phyloP scores from a whole-genome alignment of 2,113 vertebrate species.

The Indri indri region DNA sequence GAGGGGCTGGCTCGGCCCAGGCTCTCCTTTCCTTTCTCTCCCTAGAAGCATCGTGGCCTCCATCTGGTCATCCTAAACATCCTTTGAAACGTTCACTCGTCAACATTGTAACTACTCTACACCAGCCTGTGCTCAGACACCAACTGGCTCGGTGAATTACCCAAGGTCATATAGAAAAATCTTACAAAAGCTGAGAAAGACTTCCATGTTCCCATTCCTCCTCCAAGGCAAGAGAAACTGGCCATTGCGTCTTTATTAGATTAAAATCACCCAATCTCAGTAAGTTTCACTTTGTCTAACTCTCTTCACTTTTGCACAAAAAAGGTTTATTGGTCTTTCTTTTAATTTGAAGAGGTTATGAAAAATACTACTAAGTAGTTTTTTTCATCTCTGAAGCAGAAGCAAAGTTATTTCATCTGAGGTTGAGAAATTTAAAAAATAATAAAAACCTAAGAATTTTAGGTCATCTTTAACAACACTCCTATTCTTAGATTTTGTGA shows the following conservation, averaged over 20 bases:
- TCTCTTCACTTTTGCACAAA: background rate
- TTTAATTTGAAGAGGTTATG: background rate
- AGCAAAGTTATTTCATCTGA: background rate
- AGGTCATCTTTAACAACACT: background rate
- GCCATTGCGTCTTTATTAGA: background rate
- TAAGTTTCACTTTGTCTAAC: background rate
- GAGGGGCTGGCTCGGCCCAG: background rate
- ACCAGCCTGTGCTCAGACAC: background rate
- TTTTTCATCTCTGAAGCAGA: background rate
- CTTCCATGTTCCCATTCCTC: rapidly evolving
- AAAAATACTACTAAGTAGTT: background rate
- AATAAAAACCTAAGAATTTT: background rate
- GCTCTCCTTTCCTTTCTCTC: background rate
- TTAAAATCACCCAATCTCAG: background rate
- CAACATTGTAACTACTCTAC: background rate
- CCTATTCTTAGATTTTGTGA: background rate
- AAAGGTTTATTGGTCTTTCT: background rate
- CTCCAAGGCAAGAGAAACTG: background rate
- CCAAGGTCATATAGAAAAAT: background rate
- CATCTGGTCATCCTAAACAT: background rate
- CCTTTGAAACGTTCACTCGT: background rate
- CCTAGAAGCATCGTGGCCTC: background rate
- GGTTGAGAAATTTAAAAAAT: background rate
- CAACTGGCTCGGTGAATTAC: rapidly evolving
- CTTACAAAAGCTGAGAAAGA: background rate